Conservation (phyloP, 2,113 vertebrate species). For the Corvus moneduloides region DNA sequence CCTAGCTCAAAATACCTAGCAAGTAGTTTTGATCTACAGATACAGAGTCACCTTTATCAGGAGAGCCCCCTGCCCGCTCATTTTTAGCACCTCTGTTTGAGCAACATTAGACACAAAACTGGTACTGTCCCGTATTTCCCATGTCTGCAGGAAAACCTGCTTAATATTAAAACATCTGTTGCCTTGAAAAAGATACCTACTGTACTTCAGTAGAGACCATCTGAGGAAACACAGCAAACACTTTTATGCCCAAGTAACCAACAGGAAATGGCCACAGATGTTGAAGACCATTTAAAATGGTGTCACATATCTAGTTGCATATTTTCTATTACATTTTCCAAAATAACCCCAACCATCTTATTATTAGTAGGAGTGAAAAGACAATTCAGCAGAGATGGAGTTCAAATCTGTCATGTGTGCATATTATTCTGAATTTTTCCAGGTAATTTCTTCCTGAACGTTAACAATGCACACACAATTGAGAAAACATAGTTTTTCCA, state of each 20-base stretch:
- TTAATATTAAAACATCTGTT: neutral
- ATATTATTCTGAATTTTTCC: neutral
- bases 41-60: neutral
- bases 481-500: neutral
- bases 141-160: neutral
- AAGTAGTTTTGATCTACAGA: neutral
- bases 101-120: neutral
- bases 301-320: neutral
- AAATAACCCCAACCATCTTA: neutral
- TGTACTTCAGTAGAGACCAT: neutral
- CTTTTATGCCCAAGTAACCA: neutral
- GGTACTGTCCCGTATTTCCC: neutral
- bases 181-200: neutral
- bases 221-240: neutral
- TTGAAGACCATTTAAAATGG: neutral
- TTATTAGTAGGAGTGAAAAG: neutral
- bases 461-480: neutral
- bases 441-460: neutral
- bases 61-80: neutral
- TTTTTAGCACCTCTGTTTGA: neutral
- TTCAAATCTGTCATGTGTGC: neutral
- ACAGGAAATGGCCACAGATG: neutral
- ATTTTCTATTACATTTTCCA: neutral
- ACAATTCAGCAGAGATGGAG: neutral
- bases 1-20: neutral